A percentile compares a stretch with the other conserved stretches of the same genome.
phyloP scores from a whole-genome alignment of 2,113 vertebrate genomes.

The Rhineura floridana region DNA sequence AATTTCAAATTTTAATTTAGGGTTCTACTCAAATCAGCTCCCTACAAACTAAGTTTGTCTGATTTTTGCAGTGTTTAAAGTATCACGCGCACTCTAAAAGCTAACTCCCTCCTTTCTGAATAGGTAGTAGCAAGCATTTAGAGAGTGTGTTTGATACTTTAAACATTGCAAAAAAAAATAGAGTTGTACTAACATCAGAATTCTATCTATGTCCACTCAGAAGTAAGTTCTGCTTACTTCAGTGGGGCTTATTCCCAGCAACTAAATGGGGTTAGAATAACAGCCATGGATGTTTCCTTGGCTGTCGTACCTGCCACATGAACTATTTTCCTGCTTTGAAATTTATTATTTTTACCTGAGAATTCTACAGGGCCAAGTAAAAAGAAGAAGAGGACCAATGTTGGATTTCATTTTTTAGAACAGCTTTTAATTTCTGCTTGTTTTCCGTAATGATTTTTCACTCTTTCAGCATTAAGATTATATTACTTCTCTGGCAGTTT shows the following conservation, averaged over 20 bases:
- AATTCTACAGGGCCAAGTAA: not conserved
- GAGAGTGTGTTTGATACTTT: not conserved
- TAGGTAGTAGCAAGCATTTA: not conserved
- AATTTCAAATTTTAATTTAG: not conserved
- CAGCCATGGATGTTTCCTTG: too few species aligned
- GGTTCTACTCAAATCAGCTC: not conserved
- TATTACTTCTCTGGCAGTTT: slow-evolving; percentile 53
- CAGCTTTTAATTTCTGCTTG: not conserved
- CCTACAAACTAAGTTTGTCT: not conserved
- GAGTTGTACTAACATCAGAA: too few species aligned
- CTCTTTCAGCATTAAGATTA: slow-evolving; percentile 23
- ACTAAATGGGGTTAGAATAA: too few species aligned
- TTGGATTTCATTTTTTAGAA: not conserved
- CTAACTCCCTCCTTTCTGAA: not conserved
- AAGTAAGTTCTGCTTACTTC: too few species aligned
- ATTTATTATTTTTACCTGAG: not conserved
- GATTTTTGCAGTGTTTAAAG: not conserved
- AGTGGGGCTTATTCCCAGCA: too few species aligned
- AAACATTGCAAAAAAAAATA: not conserved
- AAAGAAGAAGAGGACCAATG: not conserved
- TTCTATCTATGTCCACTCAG: too few species aligned
- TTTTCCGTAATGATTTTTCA: slow-evolving; percentile 44
- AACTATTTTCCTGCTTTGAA: not conserved
- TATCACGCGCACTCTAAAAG: not conserved
- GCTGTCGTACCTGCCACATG: too few species aligned